Conservation (phyloP, 2,888 invertebrate genomes). For the Clitarchus hookeri region DNA sequence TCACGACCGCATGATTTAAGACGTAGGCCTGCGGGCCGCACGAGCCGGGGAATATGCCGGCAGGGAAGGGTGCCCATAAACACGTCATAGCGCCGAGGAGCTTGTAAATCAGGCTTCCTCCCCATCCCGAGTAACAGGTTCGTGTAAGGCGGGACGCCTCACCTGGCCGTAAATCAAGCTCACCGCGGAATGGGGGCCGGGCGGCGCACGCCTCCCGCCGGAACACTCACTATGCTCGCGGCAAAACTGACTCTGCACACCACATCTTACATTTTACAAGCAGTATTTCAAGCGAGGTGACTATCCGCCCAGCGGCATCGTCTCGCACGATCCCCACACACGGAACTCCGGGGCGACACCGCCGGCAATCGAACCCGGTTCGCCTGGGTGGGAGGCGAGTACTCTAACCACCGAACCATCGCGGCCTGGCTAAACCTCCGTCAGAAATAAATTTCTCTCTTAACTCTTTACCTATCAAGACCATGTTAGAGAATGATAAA, state of each 20-base stretch:
- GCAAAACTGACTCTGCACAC: background rate
- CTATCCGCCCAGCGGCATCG: no score
- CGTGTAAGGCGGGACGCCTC: conserved; percentile 22
- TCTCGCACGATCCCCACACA: no score
- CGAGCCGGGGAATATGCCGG: background rate
- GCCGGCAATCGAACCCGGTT: no score
- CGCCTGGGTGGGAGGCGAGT: no score
- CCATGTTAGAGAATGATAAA: no score
- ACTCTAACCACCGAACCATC: no score
- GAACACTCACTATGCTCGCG: background rate
- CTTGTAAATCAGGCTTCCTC: background rate
- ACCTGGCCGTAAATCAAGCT: conserved; percentile 21
- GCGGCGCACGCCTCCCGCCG: background rate
- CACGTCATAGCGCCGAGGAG: conserved; percentile 20
- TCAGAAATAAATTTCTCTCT: no score
- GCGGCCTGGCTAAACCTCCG: no score
- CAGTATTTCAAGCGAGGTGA: no score
- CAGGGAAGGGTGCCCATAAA: background rate
- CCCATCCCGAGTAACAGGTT: background rate
- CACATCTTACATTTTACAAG: background rate
- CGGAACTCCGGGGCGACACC: no score
- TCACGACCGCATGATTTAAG: background rate
- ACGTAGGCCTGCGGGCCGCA: background rate
- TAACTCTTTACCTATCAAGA: no score
- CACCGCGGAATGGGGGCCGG: background rate